Evolutionary conservation across 2,888 invertebrate species (phyloP).

Genomic region (Crocallis elinguaria): DNA sequence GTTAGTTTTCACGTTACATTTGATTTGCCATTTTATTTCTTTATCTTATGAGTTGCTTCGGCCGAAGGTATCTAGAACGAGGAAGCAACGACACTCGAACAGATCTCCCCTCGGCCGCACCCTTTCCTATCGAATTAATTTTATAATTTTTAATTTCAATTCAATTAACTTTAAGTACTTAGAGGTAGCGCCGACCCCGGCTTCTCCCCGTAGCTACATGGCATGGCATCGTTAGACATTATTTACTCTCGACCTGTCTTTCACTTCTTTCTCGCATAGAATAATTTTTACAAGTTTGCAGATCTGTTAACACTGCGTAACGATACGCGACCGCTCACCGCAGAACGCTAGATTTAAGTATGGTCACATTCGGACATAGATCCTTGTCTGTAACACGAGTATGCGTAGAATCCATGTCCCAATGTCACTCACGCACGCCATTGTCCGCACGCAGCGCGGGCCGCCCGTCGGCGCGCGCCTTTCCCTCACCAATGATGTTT

Average conservation of each 20-base stretch:
- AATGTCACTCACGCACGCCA: slow-evolving; percentile 34
- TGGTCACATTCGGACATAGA: slow-evolving; percentile 33
- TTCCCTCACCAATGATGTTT: slow-evolving; percentile 61
- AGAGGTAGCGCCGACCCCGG: slow-evolving; percentile 66
- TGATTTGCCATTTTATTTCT: slow-evolving; percentile 68
- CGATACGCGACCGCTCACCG: slow-evolving; percentile 34
- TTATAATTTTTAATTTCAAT: slow-evolving; percentile 20
- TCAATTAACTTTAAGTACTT: slow-evolving; percentile 34
- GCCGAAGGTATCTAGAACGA: slow-evolving; percentile 36
- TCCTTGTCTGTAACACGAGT: slow-evolving; percentile 22
- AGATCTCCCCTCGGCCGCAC: slow-evolving; percentile 33
- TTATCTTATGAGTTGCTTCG: slow-evolving; percentile 65
- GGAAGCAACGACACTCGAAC: not conserved
- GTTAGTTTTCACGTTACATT: slow-evolving; percentile 61
- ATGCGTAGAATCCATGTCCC: slow-evolving; percentile 34
- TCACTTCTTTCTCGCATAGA: slow-evolving; percentile 42
- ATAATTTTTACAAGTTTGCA: slow-evolving; percentile 39
- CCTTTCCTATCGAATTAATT: slow-evolving; percentile 32
- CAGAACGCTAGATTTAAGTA: slow-evolving; percentile 30
- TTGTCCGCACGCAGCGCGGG: slow-evolving; percentile 30
- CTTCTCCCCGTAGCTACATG: slow-evolving; percentile 66
- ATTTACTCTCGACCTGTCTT: slow-evolving; percentile 63
- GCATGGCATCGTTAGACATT: slow-evolving; percentile 75
- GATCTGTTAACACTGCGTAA: slow-evolving; percentile 28
- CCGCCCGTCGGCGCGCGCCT: slow-evolving; percentile 26